A percentile compares a stretch with the other conserved stretches of the same genome.
Conservation (phyloP, 1,140 invertebrate genomes). For the Euura lappo region DNA sequence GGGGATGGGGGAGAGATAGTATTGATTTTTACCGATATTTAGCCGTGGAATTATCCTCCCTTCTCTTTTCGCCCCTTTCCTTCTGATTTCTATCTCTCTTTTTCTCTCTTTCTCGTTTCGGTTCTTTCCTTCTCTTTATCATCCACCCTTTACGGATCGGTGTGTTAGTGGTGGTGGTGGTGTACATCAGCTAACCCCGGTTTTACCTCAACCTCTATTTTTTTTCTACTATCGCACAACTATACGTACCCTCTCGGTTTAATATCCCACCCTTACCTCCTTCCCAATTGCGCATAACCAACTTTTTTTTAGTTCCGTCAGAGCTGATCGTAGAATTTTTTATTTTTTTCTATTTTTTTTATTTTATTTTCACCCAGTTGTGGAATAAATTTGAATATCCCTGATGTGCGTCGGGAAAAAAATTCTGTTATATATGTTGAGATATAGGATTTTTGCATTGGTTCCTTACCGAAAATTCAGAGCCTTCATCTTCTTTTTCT, state of each 20-base stretch:
- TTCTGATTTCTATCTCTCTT: slow-evolving; percentile 29
- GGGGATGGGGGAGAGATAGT: slow-evolving; percentile 51
- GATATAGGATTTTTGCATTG: no score
- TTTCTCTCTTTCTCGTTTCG: slow-evolving; percentile 15
- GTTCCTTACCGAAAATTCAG: no score
- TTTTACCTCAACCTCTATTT: slow-evolving; percentile 20
- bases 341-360: no score
- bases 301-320: no score
- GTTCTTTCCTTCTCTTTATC: background rate
- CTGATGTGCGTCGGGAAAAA: background rate
- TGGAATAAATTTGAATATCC: background rate
- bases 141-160: slow-evolving; percentile 10
- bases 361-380: no score
- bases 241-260: slow-evolving; percentile 1
- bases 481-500: no score
- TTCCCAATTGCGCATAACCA: background rate
- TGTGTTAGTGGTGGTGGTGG: background rate
- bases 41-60: slow-evolving; percentile 55
- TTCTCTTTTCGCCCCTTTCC: slow-evolving; percentile 27
- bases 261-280: slow-evolving; percentile 18
- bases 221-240: background rate
- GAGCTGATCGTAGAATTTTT: no score
- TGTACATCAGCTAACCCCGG: background rate
- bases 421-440: background rate
- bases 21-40: slow-evolving; percentile 61